Percentiles rank a stretch among this genome's conserved stretches.
These are phyloP conservation scores for Apis laboriosa DNA, from an alignment of 1,140 invertebrate species.

Conservation along the genomic window DNA sequence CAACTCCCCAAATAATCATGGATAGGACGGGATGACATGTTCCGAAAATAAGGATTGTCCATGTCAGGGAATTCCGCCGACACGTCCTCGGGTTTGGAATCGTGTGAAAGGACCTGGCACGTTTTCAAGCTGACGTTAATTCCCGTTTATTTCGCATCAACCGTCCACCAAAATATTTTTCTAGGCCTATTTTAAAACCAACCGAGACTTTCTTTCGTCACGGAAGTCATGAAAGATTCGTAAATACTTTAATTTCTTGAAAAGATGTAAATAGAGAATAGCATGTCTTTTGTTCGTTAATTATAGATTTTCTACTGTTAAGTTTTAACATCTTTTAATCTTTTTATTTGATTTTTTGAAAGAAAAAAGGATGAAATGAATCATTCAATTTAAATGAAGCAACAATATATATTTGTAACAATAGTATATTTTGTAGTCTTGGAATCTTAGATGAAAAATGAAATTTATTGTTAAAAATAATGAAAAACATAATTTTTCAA, in stretches of 20 bases:
- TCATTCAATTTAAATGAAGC: too few relatives aligned
- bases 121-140: constrained; percentile 42
- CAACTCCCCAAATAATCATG: neutral
- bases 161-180: constrained; percentile 10
- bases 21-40: constrained; percentile 19
- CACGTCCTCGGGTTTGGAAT: constrained; percentile 29
- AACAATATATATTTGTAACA: too few relatives aligned
- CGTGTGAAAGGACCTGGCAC: constrained; percentile 34
- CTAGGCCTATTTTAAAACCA: constrained; percentile 4
- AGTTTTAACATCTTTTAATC: neutral
- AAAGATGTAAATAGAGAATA: neutral
- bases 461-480: too few relatives aligned
- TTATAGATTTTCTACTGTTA: too few relatives aligned
- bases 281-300: neutral
- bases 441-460: too few relatives aligned
- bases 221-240: neutral
- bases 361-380: too few relatives aligned
- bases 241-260: neutral
- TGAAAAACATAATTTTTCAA: too few relatives aligned
- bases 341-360: too few relatives aligned
- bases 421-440: too few relatives aligned
- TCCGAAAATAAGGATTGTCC: constrained; percentile 52
- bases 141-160: constrained; percentile 9
- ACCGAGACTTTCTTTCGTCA: neutral
- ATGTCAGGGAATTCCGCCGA: constrained; percentile 36